These are phyloP conservation scores for Bombyx mori DNA, from an alignment of 1,140 invertebrate species.

Conservation along the genomic window DNA sequence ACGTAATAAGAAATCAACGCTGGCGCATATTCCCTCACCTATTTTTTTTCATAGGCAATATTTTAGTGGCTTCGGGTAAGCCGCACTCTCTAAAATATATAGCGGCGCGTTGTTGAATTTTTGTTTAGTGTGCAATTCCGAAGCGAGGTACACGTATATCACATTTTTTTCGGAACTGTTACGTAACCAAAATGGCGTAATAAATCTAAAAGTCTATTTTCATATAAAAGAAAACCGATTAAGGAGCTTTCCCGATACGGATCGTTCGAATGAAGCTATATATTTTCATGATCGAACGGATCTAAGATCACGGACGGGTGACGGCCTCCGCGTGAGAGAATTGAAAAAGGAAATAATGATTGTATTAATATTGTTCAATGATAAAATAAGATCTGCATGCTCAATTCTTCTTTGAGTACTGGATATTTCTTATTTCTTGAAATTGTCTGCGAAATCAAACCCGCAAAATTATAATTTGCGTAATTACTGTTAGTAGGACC, in stretches of 20 bases:
- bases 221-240: slow-evolving; percentile 71
- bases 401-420: slow-evolving; percentile 6
- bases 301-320: slow-evolving; percentile 59
- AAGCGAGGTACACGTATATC: slow-evolving; percentile 48
- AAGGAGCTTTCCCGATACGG: slow-evolving; percentile 66
- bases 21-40: slow-evolving; percentile 52
- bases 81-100: slow-evolving; percentile 45
- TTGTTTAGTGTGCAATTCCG: slow-evolving; percentile 61
- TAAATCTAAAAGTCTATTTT: slow-evolving; percentile 69
- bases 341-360: slow-evolving; percentile 58
- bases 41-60: slow-evolving; percentile 63
- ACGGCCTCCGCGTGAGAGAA: slow-evolving; percentile 60
- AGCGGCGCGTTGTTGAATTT: slow-evolving; percentile 43
- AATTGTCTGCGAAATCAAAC: not conserved
- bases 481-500: no score
- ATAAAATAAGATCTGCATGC: slow-evolving; percentile 22
- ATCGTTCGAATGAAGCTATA: slow-evolving; percentile 67
- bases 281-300: slow-evolving; percentile 68
- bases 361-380: slow-evolving; percentile 43
- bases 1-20: slow-evolving; percentile 65
- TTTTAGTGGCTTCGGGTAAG: slow-evolving; percentile 38
- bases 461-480: no score
- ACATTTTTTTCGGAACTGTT: slow-evolving; percentile 30
- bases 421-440: not conserved
- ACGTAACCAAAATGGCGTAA: slow-evolving; percentile 59